Conservation (phyloP, 2,888 invertebrate genomes). For the Ophion costatus region DNA sequence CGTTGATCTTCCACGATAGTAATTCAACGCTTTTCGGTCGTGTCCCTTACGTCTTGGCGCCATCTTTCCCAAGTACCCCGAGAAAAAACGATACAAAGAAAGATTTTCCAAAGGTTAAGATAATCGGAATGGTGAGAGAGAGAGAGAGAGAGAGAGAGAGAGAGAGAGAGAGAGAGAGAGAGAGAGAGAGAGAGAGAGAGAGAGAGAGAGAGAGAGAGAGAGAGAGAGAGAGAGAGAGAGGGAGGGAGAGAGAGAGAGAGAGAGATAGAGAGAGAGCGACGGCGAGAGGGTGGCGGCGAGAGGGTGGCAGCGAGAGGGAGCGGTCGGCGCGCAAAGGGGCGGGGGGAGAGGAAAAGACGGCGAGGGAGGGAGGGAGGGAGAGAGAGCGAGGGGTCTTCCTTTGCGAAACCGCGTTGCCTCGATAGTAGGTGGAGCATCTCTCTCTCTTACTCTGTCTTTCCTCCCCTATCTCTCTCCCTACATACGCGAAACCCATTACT, state of each 20-base stretch:
- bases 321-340: background rate
- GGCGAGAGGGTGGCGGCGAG: background rate
- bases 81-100: too few relatives aligned
- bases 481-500: too few relatives aligned
- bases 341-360: too few relatives aligned
- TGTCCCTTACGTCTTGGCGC: conserved; percentile 23
- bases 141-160: background rate
- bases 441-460: too few relatives aligned
- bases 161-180: conserved; percentile 10
- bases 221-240: background rate
- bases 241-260: background rate
- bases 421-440: too few relatives aligned
- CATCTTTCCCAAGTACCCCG: conserved; percentile 17
- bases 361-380: too few relatives aligned
- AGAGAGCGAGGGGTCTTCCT: too few relatives aligned
- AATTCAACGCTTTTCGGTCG: background rate
- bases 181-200: background rate
- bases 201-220: background rate
- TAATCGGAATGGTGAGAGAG: too few relatives aligned
- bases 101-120: too few relatives aligned
- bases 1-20: background rate
- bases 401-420: too few relatives aligned
- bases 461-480: too few relatives aligned
- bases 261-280: background rate
- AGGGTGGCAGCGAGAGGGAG: background rate